Evolutionary conservation across 2,888 invertebrate species (phyloP), one percentile per base, ranked within the genome.

Genomic region (Salticus scenicus): DNA sequence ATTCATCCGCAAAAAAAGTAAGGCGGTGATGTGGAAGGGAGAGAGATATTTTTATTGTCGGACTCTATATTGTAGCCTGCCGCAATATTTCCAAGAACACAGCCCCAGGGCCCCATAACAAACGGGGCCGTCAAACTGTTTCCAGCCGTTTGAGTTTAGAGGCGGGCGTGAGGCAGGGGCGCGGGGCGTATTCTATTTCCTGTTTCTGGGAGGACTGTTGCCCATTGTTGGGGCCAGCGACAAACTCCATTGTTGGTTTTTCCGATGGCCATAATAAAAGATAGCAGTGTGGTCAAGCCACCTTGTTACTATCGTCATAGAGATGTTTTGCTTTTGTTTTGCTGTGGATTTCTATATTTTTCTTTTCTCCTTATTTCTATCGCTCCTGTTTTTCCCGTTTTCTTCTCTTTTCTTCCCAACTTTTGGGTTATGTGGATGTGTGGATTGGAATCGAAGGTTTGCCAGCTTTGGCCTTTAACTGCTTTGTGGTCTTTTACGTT

Each of bases 221-320:
- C 14, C 77, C 69, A 84, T 84, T 84, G 83, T 84, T 73, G 73
- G 41, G 57, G 75, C 67, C 24, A 72, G 67, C 82, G 82, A 83
- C 82, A 83, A 83, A 83, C 71, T 64, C 82, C 76, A 84, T 84
- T 84, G 83, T 84, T 77, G 77, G 77, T 77, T 82, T 84, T 84
- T 84, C 83, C 77, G 83, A 77, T 77, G 77, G 76, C 67, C 72
- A 33, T 72, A 77, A 77, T 77, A 77, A 84, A 77, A 78, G 77
- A 77, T 84, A 84, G 83, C 83, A 57, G 57, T 76, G 83, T 78
- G 83, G 83, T 77, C 83, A 84, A 69, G 82, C 71, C 77, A 84
- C 83, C 83, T 83, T 83, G 82, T 83, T 83, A 76, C 82, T 84
- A 78, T 77, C 77, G 77, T 67, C 76, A 71, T 72, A 73, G 66